Evolutionary conservation across 2,113 vertebrate genomes (phyloP).

Genomic region (Hepsetus odoe): DNA sequence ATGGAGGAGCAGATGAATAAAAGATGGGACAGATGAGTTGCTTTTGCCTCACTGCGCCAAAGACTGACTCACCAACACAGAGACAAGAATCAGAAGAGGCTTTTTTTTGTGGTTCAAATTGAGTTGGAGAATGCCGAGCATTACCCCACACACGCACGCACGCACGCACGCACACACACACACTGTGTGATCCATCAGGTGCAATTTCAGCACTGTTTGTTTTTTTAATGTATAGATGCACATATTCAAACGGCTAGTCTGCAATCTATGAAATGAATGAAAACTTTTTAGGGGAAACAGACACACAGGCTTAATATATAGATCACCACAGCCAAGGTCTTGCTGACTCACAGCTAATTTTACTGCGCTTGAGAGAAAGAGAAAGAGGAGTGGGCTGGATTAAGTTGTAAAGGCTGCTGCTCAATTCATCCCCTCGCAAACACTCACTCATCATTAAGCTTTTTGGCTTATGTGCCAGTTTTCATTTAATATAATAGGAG

Average conservation of each 20-base stretch:
- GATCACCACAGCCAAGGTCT: too few species aligned
- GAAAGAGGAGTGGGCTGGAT: constrained; percentile 8
- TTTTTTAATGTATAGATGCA: too few species aligned
- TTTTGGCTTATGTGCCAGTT: background rate
- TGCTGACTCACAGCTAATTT: background rate
- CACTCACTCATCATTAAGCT: constrained; percentile 15
- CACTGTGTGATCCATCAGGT: background rate
- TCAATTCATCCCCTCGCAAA: background rate
- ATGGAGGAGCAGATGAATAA: constrained; percentile 39
- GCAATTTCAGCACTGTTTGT: too few species aligned
- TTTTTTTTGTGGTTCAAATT: background rate
- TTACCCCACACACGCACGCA: too few species aligned
- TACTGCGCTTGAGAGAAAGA: background rate
- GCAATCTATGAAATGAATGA: too few species aligned
- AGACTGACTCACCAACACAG: constrained; percentile 19
- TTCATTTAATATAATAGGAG: background rate
- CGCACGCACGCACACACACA: background rate
- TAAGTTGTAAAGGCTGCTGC: constrained; percentile 9
- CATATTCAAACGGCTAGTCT: too few species aligned
- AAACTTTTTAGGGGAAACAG: too few species aligned
- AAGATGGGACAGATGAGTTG: constrained; percentile 12
- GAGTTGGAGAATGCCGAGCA: background rate
- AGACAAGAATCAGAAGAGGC: background rate
- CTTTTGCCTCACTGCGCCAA: constrained; percentile 19
- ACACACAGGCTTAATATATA: too few species aligned